Evolutionary conservation across 2,113 vertebrate genomes (phyloP).

Genomic region (Dipodomys stephensi): DNA sequence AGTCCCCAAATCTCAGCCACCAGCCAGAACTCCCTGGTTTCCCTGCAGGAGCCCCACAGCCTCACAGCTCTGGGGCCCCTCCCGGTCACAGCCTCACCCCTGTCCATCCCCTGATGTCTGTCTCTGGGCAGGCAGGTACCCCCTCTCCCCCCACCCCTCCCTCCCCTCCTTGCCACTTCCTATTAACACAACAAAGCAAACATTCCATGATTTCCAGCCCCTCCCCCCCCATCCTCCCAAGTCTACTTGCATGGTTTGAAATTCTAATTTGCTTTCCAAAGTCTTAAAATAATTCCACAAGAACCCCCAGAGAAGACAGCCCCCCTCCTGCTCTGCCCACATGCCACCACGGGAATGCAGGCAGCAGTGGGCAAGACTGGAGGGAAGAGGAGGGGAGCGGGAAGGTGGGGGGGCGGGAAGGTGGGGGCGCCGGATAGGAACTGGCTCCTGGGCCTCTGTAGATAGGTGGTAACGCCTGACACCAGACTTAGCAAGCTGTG

Average conservation of each 20-base stretch:
- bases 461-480: rapidly evolving
- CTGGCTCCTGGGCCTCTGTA: rapidly evolving
- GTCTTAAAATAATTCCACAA: constrained; percentile 72
- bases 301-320: neutral
- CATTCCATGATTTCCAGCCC: constrained; percentile 61
- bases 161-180: constrained; percentile 23
- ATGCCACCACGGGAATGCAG: neutral
- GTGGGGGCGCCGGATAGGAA: too few species aligned
- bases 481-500: neutral
- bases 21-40: neutral
- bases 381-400: rapidly evolving
- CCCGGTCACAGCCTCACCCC: too few species aligned
- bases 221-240: constrained; percentile 58
- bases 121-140: neutral
- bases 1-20: neutral
- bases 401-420: too few species aligned
- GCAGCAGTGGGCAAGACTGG: neutral
- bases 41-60: rapidly evolving
- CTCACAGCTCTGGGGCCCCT: neutral
- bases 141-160: neutral
- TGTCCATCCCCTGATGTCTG: neutral
- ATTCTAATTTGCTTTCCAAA: constrained; percentile 71
- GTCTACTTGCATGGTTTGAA: constrained; percentile 58
- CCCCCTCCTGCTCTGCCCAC: neutral
- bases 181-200: constrained; percentile 76